Conservation (phyloP, 2,888 invertebrate species). For the Adineta ricciae region DNA sequence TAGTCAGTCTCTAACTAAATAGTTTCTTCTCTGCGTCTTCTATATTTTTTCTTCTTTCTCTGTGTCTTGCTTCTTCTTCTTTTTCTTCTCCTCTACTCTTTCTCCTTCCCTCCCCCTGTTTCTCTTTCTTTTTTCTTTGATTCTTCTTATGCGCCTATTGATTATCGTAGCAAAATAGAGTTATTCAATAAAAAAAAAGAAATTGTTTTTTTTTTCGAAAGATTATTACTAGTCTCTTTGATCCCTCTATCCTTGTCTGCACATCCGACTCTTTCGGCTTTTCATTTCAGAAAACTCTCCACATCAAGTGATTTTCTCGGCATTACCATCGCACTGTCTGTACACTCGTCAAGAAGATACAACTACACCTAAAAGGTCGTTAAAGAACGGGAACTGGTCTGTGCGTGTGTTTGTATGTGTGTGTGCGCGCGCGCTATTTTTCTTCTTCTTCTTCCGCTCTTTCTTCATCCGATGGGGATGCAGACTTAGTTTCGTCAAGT, state of each 20-base stretch:
- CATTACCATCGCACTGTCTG: background rate
- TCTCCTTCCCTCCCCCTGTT: background rate
- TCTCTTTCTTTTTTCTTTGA: background rate
- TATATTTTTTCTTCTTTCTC: too few relatives aligned
- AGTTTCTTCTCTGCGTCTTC: too few relatives aligned
- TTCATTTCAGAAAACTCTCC: background rate
- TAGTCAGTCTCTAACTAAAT: background rate
- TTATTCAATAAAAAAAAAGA: background rate
- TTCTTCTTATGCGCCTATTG: background rate
- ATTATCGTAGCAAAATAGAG: background rate
- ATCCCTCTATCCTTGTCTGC: background rate
- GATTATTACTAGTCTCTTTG: background rate
- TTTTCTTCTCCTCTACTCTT: too few relatives aligned
- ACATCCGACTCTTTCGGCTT: background rate
- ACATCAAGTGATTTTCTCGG: background rate
- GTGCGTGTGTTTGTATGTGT: background rate
- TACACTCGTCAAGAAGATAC: background rate
- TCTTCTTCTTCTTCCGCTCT: background rate
- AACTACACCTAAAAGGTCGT: constrained; percentile 9
- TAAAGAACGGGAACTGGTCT: background rate
- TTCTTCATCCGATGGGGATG: background rate
- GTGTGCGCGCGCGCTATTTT: background rate
- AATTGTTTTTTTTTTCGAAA: background rate
- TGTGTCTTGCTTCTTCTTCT: too few relatives aligned
- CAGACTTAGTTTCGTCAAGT: constrained; percentile 9